Evolutionary conservation across 2,888 invertebrate species (phyloP), one percentile per base, ranked within the genome.

Genomic region (Gordius sp.): DNA sequence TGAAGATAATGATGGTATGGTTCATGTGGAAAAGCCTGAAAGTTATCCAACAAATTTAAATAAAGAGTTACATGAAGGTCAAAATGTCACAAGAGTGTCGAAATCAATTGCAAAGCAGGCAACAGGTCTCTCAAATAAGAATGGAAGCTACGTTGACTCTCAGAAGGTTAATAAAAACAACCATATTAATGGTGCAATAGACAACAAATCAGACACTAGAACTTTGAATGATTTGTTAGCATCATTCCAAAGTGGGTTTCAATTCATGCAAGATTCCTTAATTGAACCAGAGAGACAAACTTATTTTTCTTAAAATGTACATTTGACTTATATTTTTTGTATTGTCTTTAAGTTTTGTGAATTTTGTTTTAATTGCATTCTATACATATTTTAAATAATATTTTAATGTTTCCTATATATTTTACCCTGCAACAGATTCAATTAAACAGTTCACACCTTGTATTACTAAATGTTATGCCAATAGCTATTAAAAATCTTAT

Each of bases 231-330:
- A 54, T 54, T 27, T 54, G 27, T 27, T 54, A 27, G 26, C 55
- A n/a, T 54, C 55, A 8, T 54, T 54, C 20, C 55, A 54, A 54
- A 54, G 55, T 27, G 27, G 27, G 8, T 27, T 54, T 16, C 24
- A 54, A 16, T 54, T 54, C 23, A 54, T 54, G 55, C 55, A 47
- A 20, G 47, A 47, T 23, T 47, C 47, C 23, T n/a, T 47, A 4
- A 47, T 47, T 47, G 47, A 47, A n/a, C 13, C 47, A n/a, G 47
- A 20, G 4, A 4, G 47, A 47, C 47, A 47, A 47, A 18, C 47
- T 18, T 47, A 47, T 47, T 47, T 47, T 20, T 47, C n/a, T n/a
- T n/a, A n/a, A n/a, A n/a, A n/a, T n/a, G n/a, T n/a, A n/a, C n/a
- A n/a, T n/a, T n/a, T n/a, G n/a, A n/a, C n/a, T n/a, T n/a, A n/a